Base-by-base conservation (phyloP, 2,113 vertebrate species). In the Bettongia penicillata region DNA sequence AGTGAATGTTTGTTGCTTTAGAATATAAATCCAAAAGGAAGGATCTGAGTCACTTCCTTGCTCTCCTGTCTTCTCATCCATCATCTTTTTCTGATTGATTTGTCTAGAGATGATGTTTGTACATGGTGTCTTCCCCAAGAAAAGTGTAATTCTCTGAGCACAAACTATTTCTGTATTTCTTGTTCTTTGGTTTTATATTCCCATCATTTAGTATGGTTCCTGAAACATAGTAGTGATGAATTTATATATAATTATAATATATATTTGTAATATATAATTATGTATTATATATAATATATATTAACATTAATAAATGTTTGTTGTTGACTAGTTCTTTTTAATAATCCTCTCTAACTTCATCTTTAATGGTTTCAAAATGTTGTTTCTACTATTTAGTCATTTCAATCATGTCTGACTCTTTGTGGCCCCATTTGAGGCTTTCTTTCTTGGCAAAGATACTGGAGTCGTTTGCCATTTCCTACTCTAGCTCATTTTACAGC, bases 11-110 rank as follows among this genome's bases (percentile, higher is more conserved):
- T 57, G 0, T 25, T 26, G 94, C 48, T 90, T 94, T 43, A 22
- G 93, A 92, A 91, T 47, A 57, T 52, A 89, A 12, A 51, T 90
- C 90, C 55, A 48, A 51, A 90, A 96, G 91, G 51, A 96, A 96
- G 68, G 91, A 53, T 51, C n/a, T 90, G n/a, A 68, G 61, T 68
- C 61, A n/a, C 61, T 68, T 68, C 11, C 61, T n/a, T 37, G 31
- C 3, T 37, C 61, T n/a, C 31, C n/a, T 16, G 37, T 37, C 61
- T 68, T 68, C 31, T 68, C 37, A 68, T 19, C 61, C 9, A n/a
- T 68, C 61, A 37, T 37, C 31, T 68, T 16, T 68, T 68, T 37
- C 12, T 68, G 61, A 16, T 16, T n/a, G 12, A 37, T 6, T 16
- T 68, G 31, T 68, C 31, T 68, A n/a, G n/a, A 37, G 2, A 68